These are phyloP conservation scores for Botrylloides violaceus DNA, from an alignment of 23 tunicate genomes.

Conservation along the genomic window DNA sequence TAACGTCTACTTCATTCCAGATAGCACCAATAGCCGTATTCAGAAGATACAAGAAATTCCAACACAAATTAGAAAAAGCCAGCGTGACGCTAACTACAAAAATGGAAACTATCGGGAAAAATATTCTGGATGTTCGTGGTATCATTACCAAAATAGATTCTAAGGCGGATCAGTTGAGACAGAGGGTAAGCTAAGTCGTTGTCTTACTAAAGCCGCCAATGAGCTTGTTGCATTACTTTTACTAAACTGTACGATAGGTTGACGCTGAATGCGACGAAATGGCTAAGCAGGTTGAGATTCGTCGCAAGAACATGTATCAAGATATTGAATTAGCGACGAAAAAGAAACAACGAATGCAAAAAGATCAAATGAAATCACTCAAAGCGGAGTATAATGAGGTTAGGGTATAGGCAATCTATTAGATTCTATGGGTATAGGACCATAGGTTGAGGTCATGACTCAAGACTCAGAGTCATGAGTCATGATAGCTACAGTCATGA, in stretches of 20 bases:
- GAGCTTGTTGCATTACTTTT: not conserved
- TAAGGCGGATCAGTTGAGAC: slow-evolving; percentile 31
- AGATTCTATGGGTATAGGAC: not conserved
- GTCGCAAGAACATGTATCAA: slow-evolving; percentile 56
- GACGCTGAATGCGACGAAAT: slow-evolving; percentile 63
- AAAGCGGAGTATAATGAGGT: slow-evolving; percentile 42
- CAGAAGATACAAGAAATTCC: slow-evolving; percentile 44
- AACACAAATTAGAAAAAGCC: slow-evolving; percentile 29
- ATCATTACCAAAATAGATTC: slow-evolving; percentile 44
- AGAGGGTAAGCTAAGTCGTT: slow-evolving; percentile 30
- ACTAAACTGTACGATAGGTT: slow-evolving; percentile 23
- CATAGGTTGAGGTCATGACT: not conserved
- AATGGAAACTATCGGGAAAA: slow-evolving; percentile 57
- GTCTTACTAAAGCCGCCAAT: too few species aligned
- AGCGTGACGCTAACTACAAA: slow-evolving; percentile 42
- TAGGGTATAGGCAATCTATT: not conserved
- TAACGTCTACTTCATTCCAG: too few species aligned
- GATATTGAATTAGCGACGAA: slow-evolving; percentile 43
- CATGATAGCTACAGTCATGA: not conserved
- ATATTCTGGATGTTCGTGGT: slow-evolving; percentile 34
- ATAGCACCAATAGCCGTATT: slow-evolving; percentile 34
- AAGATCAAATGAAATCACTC: slow-evolving; percentile 47
- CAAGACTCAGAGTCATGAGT: not conserved
- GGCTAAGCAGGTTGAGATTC: slow-evolving; percentile 44
- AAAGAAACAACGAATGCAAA: slow-evolving; percentile 44